A percentile compares a stretch with the other conserved stretches of the same genome.
phyloP scores from a whole-genome alignment of 2,888 invertebrate genomes.

The Tuberolachnus salignus region DNA sequence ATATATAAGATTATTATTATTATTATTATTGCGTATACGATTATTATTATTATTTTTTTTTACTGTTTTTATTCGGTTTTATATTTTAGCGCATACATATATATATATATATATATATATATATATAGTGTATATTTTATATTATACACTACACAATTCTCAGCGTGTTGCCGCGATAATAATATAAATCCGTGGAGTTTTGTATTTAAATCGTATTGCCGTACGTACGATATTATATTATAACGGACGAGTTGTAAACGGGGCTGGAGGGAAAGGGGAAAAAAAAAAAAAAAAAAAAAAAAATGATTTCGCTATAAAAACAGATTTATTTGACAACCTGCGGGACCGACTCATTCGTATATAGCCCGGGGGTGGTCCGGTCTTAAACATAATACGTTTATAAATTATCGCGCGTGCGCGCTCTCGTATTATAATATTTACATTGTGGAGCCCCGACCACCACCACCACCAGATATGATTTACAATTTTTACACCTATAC shows the following conservation, averaged over 20 bases:
- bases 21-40: too few relatives aligned
- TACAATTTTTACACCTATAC: constrained; percentile 54
- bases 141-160: constrained; percentile 1
- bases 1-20: too few relatives aligned
- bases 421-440: constrained; percentile 52
- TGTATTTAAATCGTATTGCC: too few relatives aligned
- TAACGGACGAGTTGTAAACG: background rate
- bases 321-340: constrained; percentile 51
- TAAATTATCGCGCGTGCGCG: constrained; percentile 39
- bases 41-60: background rate
- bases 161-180: constrained; percentile 26
- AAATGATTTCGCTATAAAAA: constrained; percentile 52
- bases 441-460: constrained; percentile 31
- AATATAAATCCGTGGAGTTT: background rate
- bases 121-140: too few relatives aligned
- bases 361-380: constrained; percentile 54
- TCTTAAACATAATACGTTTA: constrained; percentile 56
- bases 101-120: background rate
- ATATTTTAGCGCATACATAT: constrained; percentile 13
- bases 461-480: constrained; percentile 53
- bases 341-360: constrained; percentile 30
- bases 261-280: background rate
- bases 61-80: background rate
- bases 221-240: too few relatives aligned
- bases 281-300: too few relatives aligned